Percentiles rank a stretch among this genome's conserved stretches.
These are phyloP conservation scores for Thunnus albacares DNA, from an alignment of 2,797 vertebrate species.

Conservation along the genomic window DNA sequence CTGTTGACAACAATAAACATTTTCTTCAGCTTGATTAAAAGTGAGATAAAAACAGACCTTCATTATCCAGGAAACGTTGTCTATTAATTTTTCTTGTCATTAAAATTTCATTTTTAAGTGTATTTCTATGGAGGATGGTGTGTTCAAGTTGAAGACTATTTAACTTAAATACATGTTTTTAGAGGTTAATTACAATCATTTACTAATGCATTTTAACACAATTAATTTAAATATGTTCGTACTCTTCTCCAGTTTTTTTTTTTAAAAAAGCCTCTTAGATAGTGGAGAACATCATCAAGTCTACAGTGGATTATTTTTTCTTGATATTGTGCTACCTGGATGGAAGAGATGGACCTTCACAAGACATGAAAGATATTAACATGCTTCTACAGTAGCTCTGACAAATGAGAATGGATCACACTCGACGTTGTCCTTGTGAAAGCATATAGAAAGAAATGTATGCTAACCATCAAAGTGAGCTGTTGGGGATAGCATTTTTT, in stretches of 20 bases:
- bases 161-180: not conserved
- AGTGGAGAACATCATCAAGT: not conserved
- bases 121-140: not conserved
- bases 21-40: too few species aligned
- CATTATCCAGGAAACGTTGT: not conserved
- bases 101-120: not conserved
- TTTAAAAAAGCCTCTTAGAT: not conserved
- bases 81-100: not conserved
- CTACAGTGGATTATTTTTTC: not conserved
- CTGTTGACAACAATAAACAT: not conserved
- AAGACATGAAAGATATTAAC: slow-evolving; percentile 11
- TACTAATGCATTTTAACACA: not conserved
- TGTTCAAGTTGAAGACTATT: not conserved
- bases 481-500: slow-evolving; percentile 55
- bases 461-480: slow-evolving; percentile 69
- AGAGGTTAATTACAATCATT: not conserved
- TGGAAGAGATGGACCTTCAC: slow-evolving; percentile 19
- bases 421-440: slow-evolving; percentile 21
- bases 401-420: slow-evolving; percentile 30
- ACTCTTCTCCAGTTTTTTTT: not conserved
- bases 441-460: slow-evolving; percentile 32
- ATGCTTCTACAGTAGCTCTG: slow-evolving; percentile 11
- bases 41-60: too few species aligned
- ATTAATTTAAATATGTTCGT: not conserved
- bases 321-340: not conserved